phyloP scores from a whole-genome alignment of 2,797 vertebrate species.

The Euphonia xanthogaster region DNA sequence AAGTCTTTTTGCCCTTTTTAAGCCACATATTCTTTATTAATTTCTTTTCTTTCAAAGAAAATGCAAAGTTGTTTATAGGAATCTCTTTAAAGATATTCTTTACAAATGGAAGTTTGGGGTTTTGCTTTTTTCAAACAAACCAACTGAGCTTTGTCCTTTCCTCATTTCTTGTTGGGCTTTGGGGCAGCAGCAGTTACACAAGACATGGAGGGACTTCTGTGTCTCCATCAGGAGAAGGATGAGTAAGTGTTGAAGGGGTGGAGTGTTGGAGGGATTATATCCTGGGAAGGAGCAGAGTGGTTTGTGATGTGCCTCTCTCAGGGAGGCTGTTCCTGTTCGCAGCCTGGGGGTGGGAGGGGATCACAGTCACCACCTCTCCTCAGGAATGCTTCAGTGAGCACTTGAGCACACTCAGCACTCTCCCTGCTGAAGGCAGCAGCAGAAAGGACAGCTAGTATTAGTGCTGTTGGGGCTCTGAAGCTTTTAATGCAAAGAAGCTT shows the following conservation, averaged over 20 bases:
- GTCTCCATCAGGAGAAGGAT: constrained; percentile 42
- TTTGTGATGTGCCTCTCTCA: neutral
- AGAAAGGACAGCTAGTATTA: constrained; percentile 6
- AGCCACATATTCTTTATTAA: neutral
- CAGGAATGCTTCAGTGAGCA: neutral
- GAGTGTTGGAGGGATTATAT: constrained; percentile 17
- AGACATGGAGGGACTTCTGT: neutral
- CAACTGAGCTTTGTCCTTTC: neutral
- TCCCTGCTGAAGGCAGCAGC: constrained; percentile 18
- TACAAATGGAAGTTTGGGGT: neutral
- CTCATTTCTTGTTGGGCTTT: neutral
- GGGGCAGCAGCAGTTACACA: constrained; percentile 21
- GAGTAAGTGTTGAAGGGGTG: constrained; percentile 65
- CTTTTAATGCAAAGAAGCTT: constrained; percentile 4
- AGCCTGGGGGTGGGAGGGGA: constrained; percentile 23
- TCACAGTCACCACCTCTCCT: neutral
- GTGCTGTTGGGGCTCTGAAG: neutral
- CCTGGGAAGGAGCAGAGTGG: constrained; percentile 8
- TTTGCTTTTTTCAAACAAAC: neutral
- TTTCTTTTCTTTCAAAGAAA: neutral
- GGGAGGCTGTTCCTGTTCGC: neutral
- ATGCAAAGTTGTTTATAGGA: neutral
- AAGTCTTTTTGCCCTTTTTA: neutral
- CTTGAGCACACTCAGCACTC: neutral
- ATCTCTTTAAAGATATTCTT: neutral